Conservation (phyloP, 1,140 invertebrate genomes). For the Leptopilina clavipes region DNA sequence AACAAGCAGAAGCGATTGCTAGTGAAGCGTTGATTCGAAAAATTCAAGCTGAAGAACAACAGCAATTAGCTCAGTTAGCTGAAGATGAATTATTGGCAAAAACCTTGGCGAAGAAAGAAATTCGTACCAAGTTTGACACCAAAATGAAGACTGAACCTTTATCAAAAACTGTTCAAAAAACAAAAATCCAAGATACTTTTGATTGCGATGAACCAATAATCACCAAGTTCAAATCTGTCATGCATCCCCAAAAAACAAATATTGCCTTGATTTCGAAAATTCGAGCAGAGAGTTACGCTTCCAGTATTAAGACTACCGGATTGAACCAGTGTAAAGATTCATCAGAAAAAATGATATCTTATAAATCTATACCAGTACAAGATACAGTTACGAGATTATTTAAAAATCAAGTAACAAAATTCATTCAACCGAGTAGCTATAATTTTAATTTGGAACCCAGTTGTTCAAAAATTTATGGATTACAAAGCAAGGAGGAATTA, state of each 20-base stretch:
- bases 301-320: constrained; percentile 46
- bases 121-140: constrained; percentile 58
- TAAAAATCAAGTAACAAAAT: constrained; percentile 55
- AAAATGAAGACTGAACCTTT: constrained; percentile 41
- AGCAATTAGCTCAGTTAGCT: constrained; percentile 65
- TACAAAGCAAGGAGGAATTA: constrained; percentile 75
- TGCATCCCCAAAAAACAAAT: constrained; percentile 52
- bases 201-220: constrained; percentile 44
- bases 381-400: constrained; percentile 58
- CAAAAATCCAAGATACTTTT: constrained; percentile 42
- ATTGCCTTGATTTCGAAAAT: constrained; percentile 63
- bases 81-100: constrained; percentile 72
- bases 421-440: constrained; percentile 50
- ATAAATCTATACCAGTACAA: constrained; percentile 55
- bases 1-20: constrained; percentile 72
- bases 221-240: constrained; percentile 38
- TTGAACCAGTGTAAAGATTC: constrained; percentile 46
- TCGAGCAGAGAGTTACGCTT: constrained; percentile 52
- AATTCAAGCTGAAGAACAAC: constrained; percentile 71
- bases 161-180: constrained; percentile 19
- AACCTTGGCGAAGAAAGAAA: constrained; percentile 66
- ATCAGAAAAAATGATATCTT: constrained; percentile 49
- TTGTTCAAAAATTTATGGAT: constrained; percentile 68
- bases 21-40: constrained; percentile 74
- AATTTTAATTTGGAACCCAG: constrained; percentile 60